Evolutionary conservation across 2,113 vertebrate genomes (phyloP).

Genomic region (Brienomyrus brachyistius): DNA sequence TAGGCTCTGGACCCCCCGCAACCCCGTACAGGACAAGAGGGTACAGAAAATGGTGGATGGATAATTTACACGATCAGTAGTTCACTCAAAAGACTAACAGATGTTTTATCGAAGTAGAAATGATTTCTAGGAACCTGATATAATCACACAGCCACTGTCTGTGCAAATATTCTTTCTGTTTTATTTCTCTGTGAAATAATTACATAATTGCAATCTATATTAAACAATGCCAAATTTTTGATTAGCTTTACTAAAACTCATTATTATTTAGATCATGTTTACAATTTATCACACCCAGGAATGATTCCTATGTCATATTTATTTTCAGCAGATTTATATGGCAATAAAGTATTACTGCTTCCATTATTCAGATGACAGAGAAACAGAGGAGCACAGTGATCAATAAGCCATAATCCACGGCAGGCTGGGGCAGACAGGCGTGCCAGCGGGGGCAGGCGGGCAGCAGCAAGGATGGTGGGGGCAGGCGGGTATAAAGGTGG

Average conservation of each 20-base stretch:
- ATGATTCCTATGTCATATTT: conserved; percentile 20
- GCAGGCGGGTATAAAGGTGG: conserved; percentile 31
- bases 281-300: conserved; percentile 16
- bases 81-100: background rate
- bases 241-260: background rate
- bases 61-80: background rate
- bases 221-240: background rate
- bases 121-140: background rate
- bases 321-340: conserved; percentile 39
- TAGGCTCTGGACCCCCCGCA: background rate
- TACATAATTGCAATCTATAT: background rate
- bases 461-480: conserved; percentile 20
- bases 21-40: background rate
- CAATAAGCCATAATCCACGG: conserved; percentile 48
- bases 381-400: conserved; percentile 27
- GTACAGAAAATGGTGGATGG: background rate
- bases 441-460: conserved; percentile 41
- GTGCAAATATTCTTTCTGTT: background rate
- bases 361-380: conserved; percentile 40
- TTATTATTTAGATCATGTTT: conserved; percentile 18
- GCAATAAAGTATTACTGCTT: conserved; percentile 52
- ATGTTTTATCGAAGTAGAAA: background rate
- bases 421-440: background rate
- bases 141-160: background rate
- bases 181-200: background rate